Evolutionary conservation across 53 echinoderm and acorn worm genomes (phyloP).

Genomic region (Hippasteria phrygiana): DNA sequence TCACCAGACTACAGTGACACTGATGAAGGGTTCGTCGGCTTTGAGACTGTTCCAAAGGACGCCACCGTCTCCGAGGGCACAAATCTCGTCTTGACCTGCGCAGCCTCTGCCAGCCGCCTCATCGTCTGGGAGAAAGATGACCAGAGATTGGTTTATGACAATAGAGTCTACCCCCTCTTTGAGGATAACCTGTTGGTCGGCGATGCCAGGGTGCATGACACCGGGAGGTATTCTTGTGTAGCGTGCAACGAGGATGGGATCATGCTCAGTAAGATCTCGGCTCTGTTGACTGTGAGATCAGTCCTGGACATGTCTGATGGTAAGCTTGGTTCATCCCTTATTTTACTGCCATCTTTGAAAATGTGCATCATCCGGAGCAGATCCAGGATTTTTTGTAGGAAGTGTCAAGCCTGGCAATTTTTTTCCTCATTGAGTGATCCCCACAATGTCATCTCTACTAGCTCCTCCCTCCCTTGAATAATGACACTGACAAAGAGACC

Average conservation of each 20-base stretch:
- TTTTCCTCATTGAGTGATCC: too few relatives aligned
- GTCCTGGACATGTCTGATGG: slow-evolving; percentile 57
- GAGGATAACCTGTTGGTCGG: slow-evolving; percentile 63
- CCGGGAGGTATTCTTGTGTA: slow-evolving; percentile 77
- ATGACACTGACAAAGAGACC: too few relatives aligned
- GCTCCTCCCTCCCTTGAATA: too few relatives aligned
- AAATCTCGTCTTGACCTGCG: slow-evolving; percentile 61
- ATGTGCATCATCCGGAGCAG: too few relatives aligned
- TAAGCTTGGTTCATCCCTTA: slow-evolving; percentile 41
- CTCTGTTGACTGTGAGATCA: slow-evolving; percentile 49
- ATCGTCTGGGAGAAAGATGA: slow-evolving; percentile 84
- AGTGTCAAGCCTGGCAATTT: too few relatives aligned
- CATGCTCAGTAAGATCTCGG: slow-evolving; percentile 58
- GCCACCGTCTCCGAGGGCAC: slow-evolving; percentile 58
- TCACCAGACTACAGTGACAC: neutral
- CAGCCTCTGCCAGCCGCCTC: neutral
- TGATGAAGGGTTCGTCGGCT: slow-evolving; percentile 5
- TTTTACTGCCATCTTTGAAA: too few relatives aligned
- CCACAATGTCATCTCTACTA: too few relatives aligned
- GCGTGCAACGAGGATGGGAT: slow-evolving; percentile 8
- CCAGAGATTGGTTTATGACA: slow-evolving; percentile 10
- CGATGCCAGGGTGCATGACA: slow-evolving; percentile 53
- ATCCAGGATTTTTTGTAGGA: too few relatives aligned
- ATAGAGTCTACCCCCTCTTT: slow-evolving; percentile 54
- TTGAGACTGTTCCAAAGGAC: slow-evolving; percentile 64